Percentiles rank a stretch among this genome's conserved stretches.
phyloP scores from a whole-genome alignment of 1,140 invertebrate genomes.

The Agrypnia vestita region DNA sequence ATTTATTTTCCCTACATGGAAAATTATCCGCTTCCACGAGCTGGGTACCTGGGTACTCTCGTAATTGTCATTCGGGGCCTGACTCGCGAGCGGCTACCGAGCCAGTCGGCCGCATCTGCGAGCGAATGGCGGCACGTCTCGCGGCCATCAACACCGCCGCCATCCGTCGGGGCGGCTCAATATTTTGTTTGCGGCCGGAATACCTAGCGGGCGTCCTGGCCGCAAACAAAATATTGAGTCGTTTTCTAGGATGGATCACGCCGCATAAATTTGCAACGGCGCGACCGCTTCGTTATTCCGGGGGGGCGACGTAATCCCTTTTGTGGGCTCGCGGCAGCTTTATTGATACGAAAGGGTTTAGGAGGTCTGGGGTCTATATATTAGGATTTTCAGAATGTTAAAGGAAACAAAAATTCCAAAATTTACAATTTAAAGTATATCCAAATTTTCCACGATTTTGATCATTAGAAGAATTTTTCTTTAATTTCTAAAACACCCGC shows the following conservation, averaged over 20 bases:
- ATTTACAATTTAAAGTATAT: no score
- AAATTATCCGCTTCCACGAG: no score
- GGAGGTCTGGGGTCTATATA: no score
- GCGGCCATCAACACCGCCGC: slow-evolving; percentile 29
- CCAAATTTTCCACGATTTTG: no score
- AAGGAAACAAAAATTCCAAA: no score
- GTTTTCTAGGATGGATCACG: slow-evolving; percentile 34
- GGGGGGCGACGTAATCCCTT: background rate
- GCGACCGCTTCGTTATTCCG: slow-evolving; percentile 1
- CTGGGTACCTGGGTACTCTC: no score
- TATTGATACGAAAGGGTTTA: background rate
- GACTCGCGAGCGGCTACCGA: slow-evolving; percentile 16
- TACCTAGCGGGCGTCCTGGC: slow-evolving; percentile 15
- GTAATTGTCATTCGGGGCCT: slow-evolving; percentile 35
- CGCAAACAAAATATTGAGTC: slow-evolving; percentile 43
- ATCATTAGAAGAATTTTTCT: no score
- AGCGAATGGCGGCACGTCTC: slow-evolving; percentile 36
- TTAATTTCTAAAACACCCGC: no score
- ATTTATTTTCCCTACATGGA: slow-evolving; percentile 30
- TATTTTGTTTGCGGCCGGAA: slow-evolving; percentile 13
- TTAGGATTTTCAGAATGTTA: no score
- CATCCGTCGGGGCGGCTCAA: slow-evolving; percentile 20
- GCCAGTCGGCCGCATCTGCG: slow-evolving; percentile 21
- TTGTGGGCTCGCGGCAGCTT: background rate
- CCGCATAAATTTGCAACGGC: slow-evolving; percentile 40